Evolutionary conservation across 2,888 invertebrate genomes (phyloP), one percentile per base, ranked within the genome.

Genomic region (Drosophila macrospina): DNA sequence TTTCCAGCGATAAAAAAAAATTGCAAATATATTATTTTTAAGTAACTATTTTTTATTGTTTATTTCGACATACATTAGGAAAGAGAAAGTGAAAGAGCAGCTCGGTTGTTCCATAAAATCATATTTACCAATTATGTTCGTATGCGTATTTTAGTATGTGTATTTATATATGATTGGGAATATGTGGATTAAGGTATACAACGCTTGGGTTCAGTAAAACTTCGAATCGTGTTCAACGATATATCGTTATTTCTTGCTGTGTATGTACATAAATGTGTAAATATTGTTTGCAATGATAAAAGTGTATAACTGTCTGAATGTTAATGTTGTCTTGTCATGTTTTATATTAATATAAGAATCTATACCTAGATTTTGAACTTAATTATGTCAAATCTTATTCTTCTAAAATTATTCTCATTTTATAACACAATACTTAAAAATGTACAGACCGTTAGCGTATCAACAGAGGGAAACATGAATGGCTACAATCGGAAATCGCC

Each of bases 401-500:
- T 24, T 8, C 5, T n/a, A 15, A 13, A 44, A n/a, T 39, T 11
- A 3, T 28, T 10, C 16, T 34, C 24, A 4, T 45, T 16, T 60
- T 13, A n/a, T 8, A 16, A 34, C 28, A 2, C 6, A 28, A 32
- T 44, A 24, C 39, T 11, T 28, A 13, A 3, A 16, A 56, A 67
- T 41, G 15, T 11, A 63, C 76, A 91, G 89, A 84, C 90, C 68
- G 80, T 89, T 63, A 71, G 81, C 64, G 68, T 77, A 74, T 74
- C 91, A 80, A 66, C 87, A 56, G 78, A 82, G 52, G 87, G 74
- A 70, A 89, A 79, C 62, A 91, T 92, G 91, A 91, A 92, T 55
- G 92, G 91, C 47, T 91, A 91, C 64, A 91, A 91, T 82, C 84
- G 91, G 24, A 91, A 91, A 74, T 79, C 86, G 54, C 89, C 92